Percentiles rank a stretch among this genome's conserved stretches.
phyloP scores from a whole-genome alignment of 2,888 invertebrate species.

The Drosophila gaucha region DNA sequence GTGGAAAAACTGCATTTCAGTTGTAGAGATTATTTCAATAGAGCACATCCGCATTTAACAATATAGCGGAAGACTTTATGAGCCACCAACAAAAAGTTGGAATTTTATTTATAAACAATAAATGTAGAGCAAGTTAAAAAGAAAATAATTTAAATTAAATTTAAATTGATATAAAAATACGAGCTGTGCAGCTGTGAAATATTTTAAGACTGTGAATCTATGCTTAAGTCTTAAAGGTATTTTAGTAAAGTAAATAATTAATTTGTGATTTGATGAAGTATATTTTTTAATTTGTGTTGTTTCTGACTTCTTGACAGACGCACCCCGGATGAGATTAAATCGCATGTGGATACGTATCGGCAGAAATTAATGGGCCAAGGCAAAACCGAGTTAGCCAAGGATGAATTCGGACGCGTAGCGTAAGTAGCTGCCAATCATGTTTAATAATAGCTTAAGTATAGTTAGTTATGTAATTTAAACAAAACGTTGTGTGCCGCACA shows the following conservation, averaged over 20 bases:
- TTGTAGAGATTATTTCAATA: constrained; percentile 79
- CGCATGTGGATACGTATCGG: constrained; percentile 94
- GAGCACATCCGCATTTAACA: constrained; percentile 54
- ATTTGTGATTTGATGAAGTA: not conserved
- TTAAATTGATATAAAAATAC: not conserved
- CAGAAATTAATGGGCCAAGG: constrained; percentile 91
- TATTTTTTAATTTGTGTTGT: not conserved
- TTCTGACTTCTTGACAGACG: constrained; percentile 87
- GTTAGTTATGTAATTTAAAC: constrained; percentile 65
- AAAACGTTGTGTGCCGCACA: constrained; percentile 30
- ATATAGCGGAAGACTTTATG: constrained; percentile 33
- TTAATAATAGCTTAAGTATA: constrained; percentile 9
- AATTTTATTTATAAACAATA: constrained; percentile 7
- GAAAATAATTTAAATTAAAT: not conserved
- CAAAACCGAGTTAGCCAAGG: constrained; percentile 87
- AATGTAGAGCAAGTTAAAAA: constrained; percentile 12
- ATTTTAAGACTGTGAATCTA: not conserved
- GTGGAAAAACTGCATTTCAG: constrained; percentile 79
- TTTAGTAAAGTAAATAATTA: not conserved
- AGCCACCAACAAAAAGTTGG: not conserved
- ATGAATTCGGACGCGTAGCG: constrained; percentile 93
- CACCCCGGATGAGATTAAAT: constrained; percentile 92
- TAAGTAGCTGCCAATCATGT: constrained; percentile 57
- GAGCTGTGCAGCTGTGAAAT: not conserved
- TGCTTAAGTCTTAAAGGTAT: constrained; percentile 9